Percentiles rank a stretch among this genome's conserved stretches.
These are phyloP conservation scores for Tinamus guttatus DNA, from an alignment of 2,113 vertebrate genomes.

Conservation along the genomic window DNA sequence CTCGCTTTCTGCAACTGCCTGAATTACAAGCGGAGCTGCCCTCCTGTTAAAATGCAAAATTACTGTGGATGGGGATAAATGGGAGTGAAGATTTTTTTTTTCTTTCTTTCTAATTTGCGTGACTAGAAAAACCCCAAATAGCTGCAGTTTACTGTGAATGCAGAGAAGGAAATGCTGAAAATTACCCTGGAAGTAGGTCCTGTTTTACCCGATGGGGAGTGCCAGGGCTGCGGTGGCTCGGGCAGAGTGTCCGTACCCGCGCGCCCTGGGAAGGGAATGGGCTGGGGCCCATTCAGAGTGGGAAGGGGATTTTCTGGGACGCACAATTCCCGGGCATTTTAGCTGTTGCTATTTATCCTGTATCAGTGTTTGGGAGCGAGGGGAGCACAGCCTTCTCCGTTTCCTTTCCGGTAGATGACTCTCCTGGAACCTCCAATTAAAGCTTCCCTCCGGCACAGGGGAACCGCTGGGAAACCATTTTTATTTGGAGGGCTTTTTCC, in stretches of 20 bases:
- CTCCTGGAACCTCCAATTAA: constrained; percentile 64
- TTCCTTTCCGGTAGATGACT: constrained; percentile 50
- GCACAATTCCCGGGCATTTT: not conserved
- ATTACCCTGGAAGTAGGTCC: not conserved
- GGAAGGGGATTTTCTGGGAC: not conserved
- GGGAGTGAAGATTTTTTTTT: not conserved
- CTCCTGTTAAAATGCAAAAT: constrained; percentile 17
- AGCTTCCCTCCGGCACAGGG: constrained; percentile 52
- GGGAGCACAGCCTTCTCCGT: constrained; percentile 32
- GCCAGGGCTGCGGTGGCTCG: not conserved
- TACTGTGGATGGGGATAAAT: not conserved
- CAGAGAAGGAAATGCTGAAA: not conserved
- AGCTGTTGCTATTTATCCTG: constrained; percentile 18
- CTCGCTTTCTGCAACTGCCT: constrained; percentile 76
- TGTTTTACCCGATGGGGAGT: not conserved
- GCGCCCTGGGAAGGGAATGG: no score
- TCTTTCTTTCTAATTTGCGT: not conserved
- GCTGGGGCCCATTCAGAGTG: no score
- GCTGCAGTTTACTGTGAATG: not conserved
- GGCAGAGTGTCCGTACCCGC: no score
- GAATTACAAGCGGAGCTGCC: constrained; percentile 53
- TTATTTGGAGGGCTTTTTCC: not conserved
- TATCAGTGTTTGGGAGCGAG: constrained; percentile 4
- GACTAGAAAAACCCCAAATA: not conserved
- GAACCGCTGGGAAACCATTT: not conserved